Evolutionary conservation across 1,140 invertebrate species (phyloP), one percentile per base, ranked within the genome.

Genomic region (Lepidurus apus): DNA sequence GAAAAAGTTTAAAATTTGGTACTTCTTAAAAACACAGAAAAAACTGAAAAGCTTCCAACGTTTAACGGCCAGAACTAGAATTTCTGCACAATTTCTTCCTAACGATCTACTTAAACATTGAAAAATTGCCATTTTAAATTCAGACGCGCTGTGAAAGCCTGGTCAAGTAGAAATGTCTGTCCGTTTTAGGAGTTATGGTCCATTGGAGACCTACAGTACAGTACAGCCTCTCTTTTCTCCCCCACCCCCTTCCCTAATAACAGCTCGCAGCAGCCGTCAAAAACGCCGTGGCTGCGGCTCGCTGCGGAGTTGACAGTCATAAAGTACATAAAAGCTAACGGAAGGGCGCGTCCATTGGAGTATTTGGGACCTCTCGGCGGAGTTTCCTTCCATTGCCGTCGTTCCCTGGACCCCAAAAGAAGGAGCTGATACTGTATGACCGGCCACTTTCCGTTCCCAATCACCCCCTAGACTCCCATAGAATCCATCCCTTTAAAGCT

Each of bases 181-280:
- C 53, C 53, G 13, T 65, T 65, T 65, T 65, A n/a, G 53, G 21
- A 65, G 53, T 65, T 65, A 65, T n/a, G 53, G 53, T 65, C 53
- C n/a, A 65, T 65, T 65, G 53, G 53, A 65, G 53, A 65, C 53
- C 21, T 65, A 65, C 53, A 21, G 53, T 21, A 21, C 17, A 21
- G 53, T 34, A 34, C 34, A 34, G 34, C 34, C 34, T 34, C 34
- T 34, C n/a, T 65, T n/a, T 47, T 17, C 45, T 21, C 21, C 53
- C 53, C 53, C 53, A 13, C 53, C 21, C 21, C 53, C 21, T 17
- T 21, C 53, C 53, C 7, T 65, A 65, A 65, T 65, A 65, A 65
- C 53, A 21, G 53, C 53, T 65, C 53, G 53, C 53, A 65, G 53
- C 53, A 65, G 53, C 53, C 53, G 53, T 65, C 53, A 65, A 65